Evolutionary conservation across 2,797 vertebrate genomes (phyloP).

Genomic region (Enteromius unitaeniatus): DNA sequence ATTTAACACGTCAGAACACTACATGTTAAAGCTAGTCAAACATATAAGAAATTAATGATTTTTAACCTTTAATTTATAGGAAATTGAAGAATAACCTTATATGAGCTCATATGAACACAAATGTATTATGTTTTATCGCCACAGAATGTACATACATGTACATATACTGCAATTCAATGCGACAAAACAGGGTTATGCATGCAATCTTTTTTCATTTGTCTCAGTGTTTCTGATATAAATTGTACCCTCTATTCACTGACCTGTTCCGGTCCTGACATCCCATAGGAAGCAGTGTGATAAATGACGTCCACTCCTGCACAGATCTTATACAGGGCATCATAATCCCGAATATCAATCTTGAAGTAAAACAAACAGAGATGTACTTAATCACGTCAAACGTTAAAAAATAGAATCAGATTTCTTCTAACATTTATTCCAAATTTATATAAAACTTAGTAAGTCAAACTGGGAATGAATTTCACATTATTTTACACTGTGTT

Average conservation of each 20-base stretch:
- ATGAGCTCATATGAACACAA: too few relatives aligned
- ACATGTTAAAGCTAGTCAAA: too few relatives aligned
- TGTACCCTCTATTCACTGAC: constrained; percentile 68
- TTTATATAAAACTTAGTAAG: too few relatives aligned
- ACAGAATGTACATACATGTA: too few relatives aligned
- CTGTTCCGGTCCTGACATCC: constrained; percentile 91
- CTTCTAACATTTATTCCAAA: too few relatives aligned
- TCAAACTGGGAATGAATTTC: background rate
- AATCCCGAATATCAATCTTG: constrained; percentile 89
- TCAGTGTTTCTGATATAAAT: background rate
- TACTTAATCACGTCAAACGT: background rate
- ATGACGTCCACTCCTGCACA: constrained; percentile 89
- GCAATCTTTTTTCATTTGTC: background rate
- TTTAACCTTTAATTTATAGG: too few relatives aligned
- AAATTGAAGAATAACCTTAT: too few relatives aligned
- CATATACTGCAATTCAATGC: too few relatives aligned
- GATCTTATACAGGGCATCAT: constrained; percentile 80
- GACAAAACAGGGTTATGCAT: too few relatives aligned
- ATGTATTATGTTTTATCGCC: too few relatives aligned
- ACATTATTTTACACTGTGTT: background rate
- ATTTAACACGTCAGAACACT: too few relatives aligned
- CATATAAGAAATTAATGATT: too few relatives aligned
- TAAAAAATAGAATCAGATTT: background rate
- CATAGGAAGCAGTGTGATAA: constrained; percentile 91
- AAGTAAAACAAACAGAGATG: constrained; percentile 39